phyloP scores from a whole-genome alignment of 1,140 invertebrate genomes.

The Calycopis cecrops region DNA sequence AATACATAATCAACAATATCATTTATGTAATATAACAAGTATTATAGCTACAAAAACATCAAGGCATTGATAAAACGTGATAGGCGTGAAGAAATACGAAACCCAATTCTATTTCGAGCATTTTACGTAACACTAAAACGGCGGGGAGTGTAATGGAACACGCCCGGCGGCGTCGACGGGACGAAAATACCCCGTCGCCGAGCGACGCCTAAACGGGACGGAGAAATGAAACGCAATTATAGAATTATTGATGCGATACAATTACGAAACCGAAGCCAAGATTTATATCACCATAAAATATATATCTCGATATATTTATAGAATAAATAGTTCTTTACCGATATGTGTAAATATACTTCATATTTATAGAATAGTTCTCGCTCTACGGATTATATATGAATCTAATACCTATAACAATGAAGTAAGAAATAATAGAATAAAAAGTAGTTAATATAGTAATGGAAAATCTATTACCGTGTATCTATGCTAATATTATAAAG shows the following conservation, averaged over 20 bases:
- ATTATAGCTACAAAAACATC: background rate
- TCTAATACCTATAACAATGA: too few species aligned
- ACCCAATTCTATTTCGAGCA: slow-evolving; percentile 5
- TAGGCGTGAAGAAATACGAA: background rate
- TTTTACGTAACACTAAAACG: background rate
- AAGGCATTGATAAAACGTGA: background rate
- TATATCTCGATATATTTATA: too few species aligned
- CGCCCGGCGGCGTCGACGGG: slow-evolving; percentile 19
- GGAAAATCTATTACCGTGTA: too few species aligned
- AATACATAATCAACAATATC: too few species aligned
- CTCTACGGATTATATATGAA: too few species aligned
- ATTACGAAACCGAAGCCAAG: background rate
- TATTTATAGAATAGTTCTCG: too few species aligned
- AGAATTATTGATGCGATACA: slow-evolving; percentile 20
- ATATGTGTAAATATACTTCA: too few species aligned
- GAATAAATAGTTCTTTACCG: too few species aligned
- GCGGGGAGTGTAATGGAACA: slow-evolving; percentile 30
- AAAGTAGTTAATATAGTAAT: too few species aligned
- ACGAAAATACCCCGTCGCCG: slow-evolving; percentile 50
- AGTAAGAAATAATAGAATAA: too few species aligned
- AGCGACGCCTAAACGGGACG: slow-evolving; percentile 38
- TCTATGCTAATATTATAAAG: too few species aligned
- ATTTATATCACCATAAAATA: background rate
- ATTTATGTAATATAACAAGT: background rate
- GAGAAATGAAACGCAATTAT: slow-evolving; percentile 35